phyloP scores from a whole-genome alignment of 2,797 vertebrate species.

The Lithobates sylvaticus region DNA sequence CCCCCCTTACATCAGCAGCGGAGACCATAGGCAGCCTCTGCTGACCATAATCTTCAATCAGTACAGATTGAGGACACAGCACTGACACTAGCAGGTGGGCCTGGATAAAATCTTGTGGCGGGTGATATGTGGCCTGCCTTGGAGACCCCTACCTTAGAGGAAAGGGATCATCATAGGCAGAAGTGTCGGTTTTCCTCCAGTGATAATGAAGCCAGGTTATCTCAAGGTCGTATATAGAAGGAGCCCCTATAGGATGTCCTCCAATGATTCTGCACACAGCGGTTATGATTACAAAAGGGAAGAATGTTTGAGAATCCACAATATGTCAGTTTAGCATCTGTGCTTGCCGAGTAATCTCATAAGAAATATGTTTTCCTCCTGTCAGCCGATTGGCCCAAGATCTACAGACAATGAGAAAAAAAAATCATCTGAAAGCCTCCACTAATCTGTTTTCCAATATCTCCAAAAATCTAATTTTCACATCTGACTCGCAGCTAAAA shows the following conservation, averaged over 20 bases:
- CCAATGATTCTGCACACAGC: background rate
- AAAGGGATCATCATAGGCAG: too few species aligned
- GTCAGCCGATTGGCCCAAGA: background rate
- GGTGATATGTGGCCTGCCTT: too few species aligned
- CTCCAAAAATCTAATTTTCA: constrained; percentile 50
- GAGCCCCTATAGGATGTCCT: background rate
- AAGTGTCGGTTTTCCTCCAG: too few species aligned
- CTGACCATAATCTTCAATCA: too few species aligned
- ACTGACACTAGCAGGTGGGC: too few species aligned
- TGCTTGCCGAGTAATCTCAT: background rate
- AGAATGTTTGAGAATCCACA: background rate
- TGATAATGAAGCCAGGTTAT: too few species aligned
- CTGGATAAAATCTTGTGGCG: too few species aligned
- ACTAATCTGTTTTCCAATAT: constrained; percentile 47
- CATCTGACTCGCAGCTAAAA: constrained; percentile 21
- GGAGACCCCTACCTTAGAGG: too few species aligned
- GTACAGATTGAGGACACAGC: too few species aligned
- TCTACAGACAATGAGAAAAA: constrained; percentile 19
- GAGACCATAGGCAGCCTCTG: too few species aligned
- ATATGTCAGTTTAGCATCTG: background rate
- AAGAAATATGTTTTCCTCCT: background rate
- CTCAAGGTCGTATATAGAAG: too few species aligned
- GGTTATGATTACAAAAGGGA: background rate
- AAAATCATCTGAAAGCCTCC: constrained; percentile 20
- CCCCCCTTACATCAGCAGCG: too few species aligned